Evolutionary conservation across 2,113 vertebrate genomes (phyloP), one percentile per base, ranked within the genome.

Genomic region (Tetraodon nigroviridis): DNA sequence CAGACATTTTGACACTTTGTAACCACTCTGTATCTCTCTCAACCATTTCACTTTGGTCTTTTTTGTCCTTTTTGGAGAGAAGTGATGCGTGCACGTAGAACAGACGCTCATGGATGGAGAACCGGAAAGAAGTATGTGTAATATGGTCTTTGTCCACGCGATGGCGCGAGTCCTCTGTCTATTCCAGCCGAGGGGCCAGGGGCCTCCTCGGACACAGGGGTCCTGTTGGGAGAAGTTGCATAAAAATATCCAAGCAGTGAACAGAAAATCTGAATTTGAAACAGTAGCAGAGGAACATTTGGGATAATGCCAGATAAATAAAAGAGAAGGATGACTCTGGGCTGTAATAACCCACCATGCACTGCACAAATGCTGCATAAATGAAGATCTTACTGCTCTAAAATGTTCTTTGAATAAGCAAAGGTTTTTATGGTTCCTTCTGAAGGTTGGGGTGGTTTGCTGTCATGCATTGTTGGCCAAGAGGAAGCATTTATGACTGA

Each of bases 141-240:
- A 71, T 69, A 12, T n/a, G 2, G 4, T 1, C 0, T 49, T 40
- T 47, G 24, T 71, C 82, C 86, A 66, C 83, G 63, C 15, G 82
- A 41, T 66, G 85, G 22, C 82, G 75, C 66, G 50, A 8, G n/a
- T 27, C 6, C 50, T 40, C 20, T 61, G 40, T 27, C 52, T 22
- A 64, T 51, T 71, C 48, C 51, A 55, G 20, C 27, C 7, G 18
- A 12, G 51, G 65, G 67, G 69, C 64, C 5, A 0, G 18, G 37
- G 24, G 29, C 57, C 65, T 32, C 55, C 64, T 72, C 69, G 77
- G 72, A 70, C 67, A 45, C 52, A 3, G 49, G 46, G 58, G 51
- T 64, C 58, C 73, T 62, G 67, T 41, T 67, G 56, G 32, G 41
- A 74, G 73, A 75, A 81, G 59, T 42, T 52, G 15, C 19, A 37